Evolutionary conservation across 92 coral and sea anemone species (phyloP).

Genomic region (Palythoa grandis): DNA sequence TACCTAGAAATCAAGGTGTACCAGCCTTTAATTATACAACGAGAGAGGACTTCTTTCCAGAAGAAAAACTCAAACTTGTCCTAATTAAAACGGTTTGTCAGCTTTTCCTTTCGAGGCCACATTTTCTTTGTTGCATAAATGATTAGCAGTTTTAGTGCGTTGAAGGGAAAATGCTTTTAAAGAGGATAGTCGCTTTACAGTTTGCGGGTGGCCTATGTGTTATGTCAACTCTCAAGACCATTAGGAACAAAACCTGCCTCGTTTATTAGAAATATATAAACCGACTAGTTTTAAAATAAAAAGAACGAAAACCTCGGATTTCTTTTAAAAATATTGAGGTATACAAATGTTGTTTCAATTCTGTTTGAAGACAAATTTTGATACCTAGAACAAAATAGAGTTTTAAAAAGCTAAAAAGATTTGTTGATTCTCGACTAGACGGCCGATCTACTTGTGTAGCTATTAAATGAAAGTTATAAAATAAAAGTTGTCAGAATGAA

Average conservation of each 20-base stretch:
- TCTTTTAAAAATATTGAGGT: background rate
- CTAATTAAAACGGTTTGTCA: background rate
- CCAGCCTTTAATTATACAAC: background rate
- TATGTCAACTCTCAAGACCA: conserved; percentile 1
- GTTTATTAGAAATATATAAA: background rate
- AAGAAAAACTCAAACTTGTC: background rate
- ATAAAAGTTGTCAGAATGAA: background rate
- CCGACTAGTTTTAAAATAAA: background rate
- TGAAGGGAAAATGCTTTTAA: background rate
- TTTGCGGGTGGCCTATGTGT: conserved; percentile 31
- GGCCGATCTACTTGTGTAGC: background rate
- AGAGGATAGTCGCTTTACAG: background rate
- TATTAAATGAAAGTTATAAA: background rate
- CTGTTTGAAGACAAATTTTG: too few relatives aligned
- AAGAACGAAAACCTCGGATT: background rate
- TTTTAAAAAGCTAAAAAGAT: background rate
- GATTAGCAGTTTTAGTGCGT: conserved; percentile 3
- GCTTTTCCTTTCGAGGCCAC: background rate
- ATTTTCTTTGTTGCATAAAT: conserved; percentile 47
- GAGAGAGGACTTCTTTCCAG: background rate
- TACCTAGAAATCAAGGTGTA: background rate
- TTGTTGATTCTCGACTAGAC: too few relatives aligned
- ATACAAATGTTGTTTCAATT: too few relatives aligned
- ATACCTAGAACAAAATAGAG: too few relatives aligned
- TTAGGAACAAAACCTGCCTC: background rate